Percentiles rank a stretch among this genome's conserved stretches.
Evolutionary conservation across 2,113 vertebrate species (phyloP).

Genomic region (Salvelinus alpinus): DNA sequence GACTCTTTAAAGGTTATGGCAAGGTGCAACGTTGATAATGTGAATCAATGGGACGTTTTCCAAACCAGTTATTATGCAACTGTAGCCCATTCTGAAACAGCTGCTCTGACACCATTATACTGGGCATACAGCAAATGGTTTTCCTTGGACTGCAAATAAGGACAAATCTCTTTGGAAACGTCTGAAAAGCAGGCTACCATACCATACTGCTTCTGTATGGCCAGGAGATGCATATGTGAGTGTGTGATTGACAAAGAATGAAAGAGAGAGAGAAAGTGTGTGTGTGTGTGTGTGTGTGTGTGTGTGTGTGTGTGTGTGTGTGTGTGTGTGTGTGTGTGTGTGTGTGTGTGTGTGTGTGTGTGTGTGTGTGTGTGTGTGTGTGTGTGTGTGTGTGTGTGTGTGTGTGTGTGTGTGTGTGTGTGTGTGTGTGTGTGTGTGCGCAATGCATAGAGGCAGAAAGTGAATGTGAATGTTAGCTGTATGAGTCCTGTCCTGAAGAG

Average conservation of each 20-base stretch:
- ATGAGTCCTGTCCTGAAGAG: constrained; percentile 17
- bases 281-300: no score
- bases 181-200: neutral
- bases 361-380: no score
- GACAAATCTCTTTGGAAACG: neutral
- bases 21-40: neutral
- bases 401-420: no score
- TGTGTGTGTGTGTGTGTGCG: no score
- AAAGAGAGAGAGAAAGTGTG: no score
- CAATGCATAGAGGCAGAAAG: no score
- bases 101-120: neutral
- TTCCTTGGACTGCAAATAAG: neutral
- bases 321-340: no score
- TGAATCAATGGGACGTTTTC: neutral
- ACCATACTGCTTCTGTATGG: neutral
- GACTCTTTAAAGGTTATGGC: neutral
- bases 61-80: neutral
- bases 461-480: no score
- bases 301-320: no score
- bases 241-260: no score
- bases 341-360: no score
- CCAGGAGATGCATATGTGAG: neutral
- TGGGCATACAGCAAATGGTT: neutral
- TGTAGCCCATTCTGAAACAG: neutral
- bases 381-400: no score